Base-by-base conservation (phyloP, 2,113 vertebrate species). In the Carassius carassius region DNA sequence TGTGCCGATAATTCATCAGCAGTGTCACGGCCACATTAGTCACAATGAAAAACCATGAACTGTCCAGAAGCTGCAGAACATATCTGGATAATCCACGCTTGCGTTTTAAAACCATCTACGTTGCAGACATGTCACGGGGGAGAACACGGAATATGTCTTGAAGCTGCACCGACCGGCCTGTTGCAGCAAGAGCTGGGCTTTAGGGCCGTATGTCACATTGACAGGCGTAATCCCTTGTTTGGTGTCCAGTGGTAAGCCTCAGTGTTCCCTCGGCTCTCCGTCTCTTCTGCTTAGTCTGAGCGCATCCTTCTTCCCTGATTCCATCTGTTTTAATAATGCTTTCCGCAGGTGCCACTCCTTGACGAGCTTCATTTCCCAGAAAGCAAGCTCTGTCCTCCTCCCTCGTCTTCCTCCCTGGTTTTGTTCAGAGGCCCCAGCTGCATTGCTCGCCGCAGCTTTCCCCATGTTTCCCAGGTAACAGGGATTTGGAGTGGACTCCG, bases 301-400 rank as follows among this genome's bases (percentile, higher is more conserved):
- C 14, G 21, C 77, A 65, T 81, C 84, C 77, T 87, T 60, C 80
- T 84, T 25, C 17, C 62, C 25, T 23, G 44, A 47, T 58, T 88
- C 72, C 85, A 84, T 84, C 87, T 78, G 82, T 81, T 88, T 72
- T 62, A 21, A 35, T 88, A 88, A 88, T 86, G 54, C 13, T 37
- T 88, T 86, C 72, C 60, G 58, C 87, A 86, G 85, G 87, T 88
- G 81, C 67, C 63, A 78, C 83, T 73, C 73, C 51, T 78, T 47
- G 54, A 65, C 51, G n/a, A 82, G 74, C 75, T 85, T 83, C 11
- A 80, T 75, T 83, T 85, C 81, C 75, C 75, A 78, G 58, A 72
- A 85, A 83, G 81, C 51, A 49, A 69, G 23, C 83, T 41, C 47
- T 67, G 75, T 32, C 80, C 47, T 49, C 23, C 76, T 63, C 82